Evolutionary conservation across 2,113 vertebrate genomes (phyloP).

Genomic region (Anas platyrhynchos): DNA sequence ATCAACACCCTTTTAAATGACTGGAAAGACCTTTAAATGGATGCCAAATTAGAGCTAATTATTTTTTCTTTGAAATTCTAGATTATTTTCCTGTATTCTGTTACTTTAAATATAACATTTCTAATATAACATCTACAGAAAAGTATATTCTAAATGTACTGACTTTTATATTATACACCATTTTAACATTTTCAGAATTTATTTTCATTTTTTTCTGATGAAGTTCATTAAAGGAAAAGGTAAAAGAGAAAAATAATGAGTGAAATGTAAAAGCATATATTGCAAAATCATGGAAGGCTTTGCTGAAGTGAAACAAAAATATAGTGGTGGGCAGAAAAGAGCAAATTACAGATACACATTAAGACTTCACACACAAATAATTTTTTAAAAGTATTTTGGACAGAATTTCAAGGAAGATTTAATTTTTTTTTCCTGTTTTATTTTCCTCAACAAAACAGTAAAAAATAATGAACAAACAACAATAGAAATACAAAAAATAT

Average conservation of each 20-base stretch:
- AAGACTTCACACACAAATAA: neutral
- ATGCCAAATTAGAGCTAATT: neutral
- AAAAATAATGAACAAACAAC: neutral
- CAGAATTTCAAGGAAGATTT: neutral
- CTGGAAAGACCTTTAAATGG: neutral
- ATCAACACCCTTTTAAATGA: neutral
- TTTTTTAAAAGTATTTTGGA: neutral
- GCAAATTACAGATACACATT: neutral
- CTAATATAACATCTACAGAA: neutral
- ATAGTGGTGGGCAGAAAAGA: neutral
- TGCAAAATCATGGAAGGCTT: neutral
- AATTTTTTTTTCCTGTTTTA: neutral
- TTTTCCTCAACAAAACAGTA: neutral
- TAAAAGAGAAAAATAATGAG: conserved; percentile 2
- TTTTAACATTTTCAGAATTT: neutral
- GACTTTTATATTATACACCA: neutral
- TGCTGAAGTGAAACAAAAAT: neutral
- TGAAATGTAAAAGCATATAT: conserved; percentile 10
- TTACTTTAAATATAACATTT: neutral
- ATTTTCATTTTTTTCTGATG: neutral
- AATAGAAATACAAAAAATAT: neutral
- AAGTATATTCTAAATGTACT: neutral
- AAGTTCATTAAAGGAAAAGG: conserved; percentile 35
- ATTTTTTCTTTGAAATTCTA: conserved; percentile 6
- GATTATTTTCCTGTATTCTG: neutral